phyloP scores from a whole-genome alignment of 2,888 invertebrate genomes.

The Julus scandinavius region DNA sequence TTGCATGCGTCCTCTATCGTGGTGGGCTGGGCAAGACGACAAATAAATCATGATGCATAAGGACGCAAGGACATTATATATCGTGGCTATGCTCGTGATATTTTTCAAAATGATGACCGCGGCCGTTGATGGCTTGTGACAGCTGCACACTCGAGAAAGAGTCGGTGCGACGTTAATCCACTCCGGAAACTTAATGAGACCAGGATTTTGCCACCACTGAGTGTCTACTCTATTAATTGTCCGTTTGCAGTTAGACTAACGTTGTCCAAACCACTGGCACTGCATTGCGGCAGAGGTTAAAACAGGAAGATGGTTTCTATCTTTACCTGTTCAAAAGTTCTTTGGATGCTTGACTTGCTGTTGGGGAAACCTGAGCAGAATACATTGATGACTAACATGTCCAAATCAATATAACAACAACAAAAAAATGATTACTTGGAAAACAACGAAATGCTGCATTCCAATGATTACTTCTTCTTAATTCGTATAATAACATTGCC shows the following conservation, averaged over 20 bases:
- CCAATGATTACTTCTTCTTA: no score
- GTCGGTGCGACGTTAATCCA: slow-evolving; percentile 28
- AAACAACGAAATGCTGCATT: no score
- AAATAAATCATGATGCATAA: background rate
- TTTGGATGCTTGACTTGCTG: no score
- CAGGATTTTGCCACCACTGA: background rate
- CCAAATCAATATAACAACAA: no score
- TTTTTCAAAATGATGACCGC: slow-evolving; percentile 38
- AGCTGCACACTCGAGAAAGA: slow-evolving; percentile 23
- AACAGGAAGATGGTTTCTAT: background rate
- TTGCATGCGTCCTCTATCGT: background rate
- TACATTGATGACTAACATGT: no score
- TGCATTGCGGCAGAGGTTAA: background rate
- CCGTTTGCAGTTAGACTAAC: background rate
- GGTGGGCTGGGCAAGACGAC: background rate
- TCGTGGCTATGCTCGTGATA: background rate
- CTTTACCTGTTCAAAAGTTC: background rate
- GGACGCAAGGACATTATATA: background rate
- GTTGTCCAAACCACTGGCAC: background rate
- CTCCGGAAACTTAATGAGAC: slow-evolving; percentile 29
- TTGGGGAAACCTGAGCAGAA: no score
- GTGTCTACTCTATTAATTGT: slow-evolving; percentile 38
- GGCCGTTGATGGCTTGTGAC: slow-evolving; percentile 12
- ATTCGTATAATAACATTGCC: no score
- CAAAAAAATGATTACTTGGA: no score